phyloP scores from a whole-genome alignment of 2,888 invertebrate species.

The Odontothrips loti region DNA sequence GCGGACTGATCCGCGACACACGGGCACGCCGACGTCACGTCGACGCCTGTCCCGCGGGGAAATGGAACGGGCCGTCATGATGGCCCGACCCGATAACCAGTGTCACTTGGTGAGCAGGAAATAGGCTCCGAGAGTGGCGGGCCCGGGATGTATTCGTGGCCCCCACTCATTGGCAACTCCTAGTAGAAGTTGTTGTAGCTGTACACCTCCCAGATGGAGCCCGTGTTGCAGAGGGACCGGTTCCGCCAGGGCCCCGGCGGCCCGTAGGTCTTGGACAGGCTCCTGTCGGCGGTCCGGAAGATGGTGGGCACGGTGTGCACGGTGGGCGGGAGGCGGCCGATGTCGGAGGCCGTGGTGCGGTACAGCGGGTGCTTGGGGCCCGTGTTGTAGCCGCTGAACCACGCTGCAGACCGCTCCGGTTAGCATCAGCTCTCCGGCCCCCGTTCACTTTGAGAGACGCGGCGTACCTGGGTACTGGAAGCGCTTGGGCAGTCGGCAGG shows the following conservation, averaged over 20 bases:
- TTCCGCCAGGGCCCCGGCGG: neutral
- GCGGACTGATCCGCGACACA: too few relatives aligned
- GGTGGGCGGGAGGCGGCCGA: conserved; percentile 8
- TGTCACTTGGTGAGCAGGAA: too few relatives aligned
- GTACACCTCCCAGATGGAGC: conserved; percentile 14
- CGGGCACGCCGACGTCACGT: too few relatives aligned
- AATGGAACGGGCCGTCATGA: too few relatives aligned
- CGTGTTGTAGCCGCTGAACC: neutral
- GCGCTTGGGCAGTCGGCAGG: conserved; percentile 8
- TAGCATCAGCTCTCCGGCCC: too few relatives aligned
- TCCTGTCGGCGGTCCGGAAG: neutral
- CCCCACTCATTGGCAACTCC: too few relatives aligned
- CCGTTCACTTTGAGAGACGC: too few relatives aligned
- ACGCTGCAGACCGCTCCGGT: neutral
- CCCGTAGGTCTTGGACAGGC: neutral
- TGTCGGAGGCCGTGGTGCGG: conserved; percentile 13
- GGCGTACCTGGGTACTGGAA: conserved; percentile 20
- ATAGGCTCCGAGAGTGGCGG: too few relatives aligned
- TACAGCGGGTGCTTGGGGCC: conserved; percentile 2
- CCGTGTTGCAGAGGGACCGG: conserved; percentile 12
- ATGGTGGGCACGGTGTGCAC: conserved; percentile 18
- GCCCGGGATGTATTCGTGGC: too few relatives aligned
- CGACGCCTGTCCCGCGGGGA: too few relatives aligned
- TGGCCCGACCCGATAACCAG: too few relatives aligned
- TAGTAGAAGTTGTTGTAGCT: conserved; percentile 12